A percentile compares a stretch with the other conserved stretches of the same genome.
Evolutionary conservation across 2,113 vertebrate genomes (phyloP).

Genomic region (Eudyptes chrysolophus): DNA sequence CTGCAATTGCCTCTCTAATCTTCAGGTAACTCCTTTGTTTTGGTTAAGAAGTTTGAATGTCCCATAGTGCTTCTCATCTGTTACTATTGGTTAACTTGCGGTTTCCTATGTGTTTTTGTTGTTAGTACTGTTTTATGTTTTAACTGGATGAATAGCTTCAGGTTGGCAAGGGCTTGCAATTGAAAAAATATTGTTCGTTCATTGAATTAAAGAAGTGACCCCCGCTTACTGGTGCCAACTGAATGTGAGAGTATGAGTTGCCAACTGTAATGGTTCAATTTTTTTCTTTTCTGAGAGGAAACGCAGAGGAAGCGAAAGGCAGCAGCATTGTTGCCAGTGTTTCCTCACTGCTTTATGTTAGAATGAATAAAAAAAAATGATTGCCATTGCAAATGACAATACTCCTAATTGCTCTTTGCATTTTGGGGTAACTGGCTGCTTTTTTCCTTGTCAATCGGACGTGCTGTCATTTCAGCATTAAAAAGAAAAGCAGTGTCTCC

Average conservation of each 20-base stretch:
- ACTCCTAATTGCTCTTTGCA: not conserved
- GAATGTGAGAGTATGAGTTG: not conserved
- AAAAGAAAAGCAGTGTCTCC: not conserved
- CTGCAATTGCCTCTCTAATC: not conserved
- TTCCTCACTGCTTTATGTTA: not conserved
- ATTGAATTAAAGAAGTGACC: not conserved
- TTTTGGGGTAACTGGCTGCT: not conserved
- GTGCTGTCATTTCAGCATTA: not conserved
- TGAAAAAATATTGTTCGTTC: not conserved
- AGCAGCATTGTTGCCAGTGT: fast-evolving
- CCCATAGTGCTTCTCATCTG: not conserved
- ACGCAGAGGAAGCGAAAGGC: not conserved
- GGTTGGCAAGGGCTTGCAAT: not conserved
- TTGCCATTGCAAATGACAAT: not conserved
- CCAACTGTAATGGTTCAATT: not conserved
- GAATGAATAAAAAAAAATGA: not conserved
- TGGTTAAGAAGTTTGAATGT: not conserved
- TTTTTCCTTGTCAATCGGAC: not conserved
- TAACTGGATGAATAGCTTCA: not conserved
- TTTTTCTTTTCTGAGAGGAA: not conserved
- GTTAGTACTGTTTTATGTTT: not conserved
- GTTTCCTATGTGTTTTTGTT: not conserved
- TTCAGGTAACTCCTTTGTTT: not conserved
- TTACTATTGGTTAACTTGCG: not conserved
- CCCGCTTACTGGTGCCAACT: not conserved